These are phyloP conservation scores for Micoletzkya japonica DNA, from an alignment of 2,888 invertebrate species.

Conservation along the genomic window DNA sequence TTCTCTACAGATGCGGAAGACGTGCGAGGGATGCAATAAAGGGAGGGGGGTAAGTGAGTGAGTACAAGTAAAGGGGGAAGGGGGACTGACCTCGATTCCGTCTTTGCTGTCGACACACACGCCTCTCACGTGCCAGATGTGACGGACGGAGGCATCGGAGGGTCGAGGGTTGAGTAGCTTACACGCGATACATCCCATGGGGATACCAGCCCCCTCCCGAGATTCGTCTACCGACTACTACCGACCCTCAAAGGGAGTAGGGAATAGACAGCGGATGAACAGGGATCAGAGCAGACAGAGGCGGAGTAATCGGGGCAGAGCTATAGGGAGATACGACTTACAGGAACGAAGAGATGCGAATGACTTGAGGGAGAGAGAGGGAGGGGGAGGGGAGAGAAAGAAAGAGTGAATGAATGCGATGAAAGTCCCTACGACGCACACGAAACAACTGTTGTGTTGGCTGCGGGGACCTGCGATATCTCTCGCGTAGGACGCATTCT, in stretches of 20 bases:
- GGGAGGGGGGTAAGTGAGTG: no score
- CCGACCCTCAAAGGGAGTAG: background rate
- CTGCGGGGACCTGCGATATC: background rate
- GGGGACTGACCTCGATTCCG: conserved; percentile 28
- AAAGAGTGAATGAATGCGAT: background rate
- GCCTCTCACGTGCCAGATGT: conserved; percentile 28
- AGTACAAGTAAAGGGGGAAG: no score
- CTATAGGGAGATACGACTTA: background rate
- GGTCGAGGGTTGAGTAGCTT: conserved; percentile 29
- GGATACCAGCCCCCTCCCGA: background rate
- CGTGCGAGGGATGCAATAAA: no score
- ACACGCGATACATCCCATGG: conserved; percentile 28
- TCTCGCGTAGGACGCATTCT: background rate
- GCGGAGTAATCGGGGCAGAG: background rate
- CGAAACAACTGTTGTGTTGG: conserved; percentile 1
- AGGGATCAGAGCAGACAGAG: background rate
- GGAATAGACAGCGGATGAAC: background rate
- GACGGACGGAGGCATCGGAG: conserved; percentile 25
- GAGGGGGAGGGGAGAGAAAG: background rate
- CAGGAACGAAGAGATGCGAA: background rate
- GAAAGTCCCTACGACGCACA: conserved; percentile 6
- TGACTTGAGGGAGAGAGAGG: background rate
- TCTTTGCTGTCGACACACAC: conserved; percentile 26
- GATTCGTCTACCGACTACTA: background rate
- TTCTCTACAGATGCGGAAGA: no score